A percentile compares a stretch with the other conserved stretches of the same genome.
These are phyloP conservation scores for Salmo trutta DNA, from an alignment of 2,797 vertebrate genomes.

Conservation along the genomic window DNA sequence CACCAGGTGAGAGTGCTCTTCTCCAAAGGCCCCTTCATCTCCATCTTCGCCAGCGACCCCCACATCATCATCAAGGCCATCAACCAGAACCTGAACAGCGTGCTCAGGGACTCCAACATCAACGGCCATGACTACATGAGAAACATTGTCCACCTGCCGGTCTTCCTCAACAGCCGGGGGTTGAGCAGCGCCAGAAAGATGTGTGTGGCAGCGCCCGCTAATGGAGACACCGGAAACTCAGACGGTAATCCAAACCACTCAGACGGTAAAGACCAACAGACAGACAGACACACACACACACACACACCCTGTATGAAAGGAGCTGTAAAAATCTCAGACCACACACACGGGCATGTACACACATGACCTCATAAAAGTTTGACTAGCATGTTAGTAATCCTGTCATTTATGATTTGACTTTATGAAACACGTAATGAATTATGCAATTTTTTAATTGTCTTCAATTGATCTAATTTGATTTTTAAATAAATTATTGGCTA, in stretches of 20 bases:
- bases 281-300: neutral
- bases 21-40: conserved; percentile 96
- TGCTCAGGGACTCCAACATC: conserved; percentile 95
- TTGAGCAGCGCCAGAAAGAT: conserved; percentile 86
- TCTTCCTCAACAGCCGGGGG: conserved; percentile 94
- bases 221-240: conserved; percentile 80
- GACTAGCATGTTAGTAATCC: neutral
- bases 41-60: conserved; percentile 96
- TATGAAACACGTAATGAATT: neutral
- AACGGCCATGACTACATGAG: conserved; percentile 98
- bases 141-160: conserved; percentile 93
- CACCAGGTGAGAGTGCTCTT: conserved; percentile 93
- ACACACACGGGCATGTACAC: no score
- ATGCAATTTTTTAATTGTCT: neutral
- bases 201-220: conserved; percentile 75
- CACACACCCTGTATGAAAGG: no score
- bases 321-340: neutral
- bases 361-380: neutral
- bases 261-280: neutral
- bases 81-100: conserved; percentile 96
- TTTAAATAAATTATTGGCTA: neutral
- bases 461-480: neutral
- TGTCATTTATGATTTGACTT: neutral
- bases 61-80: conserved; percentile 99
- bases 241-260: conserved; percentile 74